Conservation (phyloP, 2,797 vertebrate genomes). For the Lophura swinhoii region DNA sequence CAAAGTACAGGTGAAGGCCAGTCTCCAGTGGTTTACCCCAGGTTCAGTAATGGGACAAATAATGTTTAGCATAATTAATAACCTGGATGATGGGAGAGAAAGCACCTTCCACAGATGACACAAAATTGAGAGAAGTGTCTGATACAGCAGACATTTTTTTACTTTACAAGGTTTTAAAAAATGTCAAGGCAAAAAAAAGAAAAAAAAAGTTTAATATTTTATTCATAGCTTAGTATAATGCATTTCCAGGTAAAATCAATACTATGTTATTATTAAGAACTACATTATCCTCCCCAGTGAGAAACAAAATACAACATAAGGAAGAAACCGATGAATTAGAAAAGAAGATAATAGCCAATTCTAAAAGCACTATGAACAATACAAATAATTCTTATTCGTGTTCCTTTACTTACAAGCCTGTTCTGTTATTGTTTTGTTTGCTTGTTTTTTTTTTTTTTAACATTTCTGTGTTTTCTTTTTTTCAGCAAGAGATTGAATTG, state of each 20-base stretch:
- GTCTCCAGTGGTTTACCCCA: background rate
- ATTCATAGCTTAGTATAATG: too few species aligned
- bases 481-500: background rate
- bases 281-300: background rate
- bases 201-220: too few species aligned
- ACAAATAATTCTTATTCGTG: background rate
- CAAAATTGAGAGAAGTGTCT: background rate
- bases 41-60: background rate
- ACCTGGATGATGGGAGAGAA: background rate
- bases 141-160: background rate
- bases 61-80: background rate
- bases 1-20: background rate
- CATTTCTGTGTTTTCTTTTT: background rate
- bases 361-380: background rate
- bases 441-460: background rate
- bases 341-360: background rate
- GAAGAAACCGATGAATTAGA: background rate
- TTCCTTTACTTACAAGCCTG: rapidly evolving
- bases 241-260: slow-evolving; percentile 28
- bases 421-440: background rate
- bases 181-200: background rate
- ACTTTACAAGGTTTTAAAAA: slow-evolving; percentile 25
- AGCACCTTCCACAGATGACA: background rate
- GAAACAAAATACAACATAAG: background rate
- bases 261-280: background rate